Base-by-base conservation (phyloP, 2,797 vertebrate genomes). In the Sebastes itinus region DNA sequence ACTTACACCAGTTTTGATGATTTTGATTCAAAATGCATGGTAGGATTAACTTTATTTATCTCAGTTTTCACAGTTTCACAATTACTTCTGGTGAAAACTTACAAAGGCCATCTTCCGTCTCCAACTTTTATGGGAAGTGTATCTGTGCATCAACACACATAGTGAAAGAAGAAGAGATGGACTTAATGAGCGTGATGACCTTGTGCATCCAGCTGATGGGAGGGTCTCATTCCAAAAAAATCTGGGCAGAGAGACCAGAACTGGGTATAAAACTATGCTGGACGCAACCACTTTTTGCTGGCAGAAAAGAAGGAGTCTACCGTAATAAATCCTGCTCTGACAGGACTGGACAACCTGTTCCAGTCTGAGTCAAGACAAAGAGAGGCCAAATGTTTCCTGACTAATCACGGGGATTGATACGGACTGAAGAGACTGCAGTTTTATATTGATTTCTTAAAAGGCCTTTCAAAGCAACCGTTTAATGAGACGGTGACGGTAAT, bases 81-180 rank as follows among this genome's bases (percentile, higher is more conserved):
- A 58, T 58, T 25, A 27, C 23, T 46, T 46, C 42, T 52, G 20
- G 16, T 10, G 7, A 59, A 16, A 30, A 30, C 30, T 30, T 30
- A 30, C 30, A 30, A 30, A 28, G 56, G 16, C 56, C 56, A 28
- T 9, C 27, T 59, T 7, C 56, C 14, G 9, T 59, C 18, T 32
- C 0, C 9, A 61, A 32, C 8, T 10, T n/a, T 61, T 61, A 12
- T 22, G 22, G 30, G 11, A 63, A 63, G n/a, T 11, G 16, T 59
- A 1, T 27, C 56, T 28, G 56, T 28, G 23, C 20, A 14, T 11
- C 32, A 32, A n/a, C 30, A 62, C 33, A 38, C 22, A 16, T 16
- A 25, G 2, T 0, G 33, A 62, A 0, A 0, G 20, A 0, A 22
- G 30, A 25, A 38, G 32, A 38, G 33, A 23, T 22, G 11, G 32